Percentiles rank a stretch among this genome's conserved stretches.
Conservation (phyloP, 2,888 invertebrate species). For the Cephus pygmeus region DNA sequence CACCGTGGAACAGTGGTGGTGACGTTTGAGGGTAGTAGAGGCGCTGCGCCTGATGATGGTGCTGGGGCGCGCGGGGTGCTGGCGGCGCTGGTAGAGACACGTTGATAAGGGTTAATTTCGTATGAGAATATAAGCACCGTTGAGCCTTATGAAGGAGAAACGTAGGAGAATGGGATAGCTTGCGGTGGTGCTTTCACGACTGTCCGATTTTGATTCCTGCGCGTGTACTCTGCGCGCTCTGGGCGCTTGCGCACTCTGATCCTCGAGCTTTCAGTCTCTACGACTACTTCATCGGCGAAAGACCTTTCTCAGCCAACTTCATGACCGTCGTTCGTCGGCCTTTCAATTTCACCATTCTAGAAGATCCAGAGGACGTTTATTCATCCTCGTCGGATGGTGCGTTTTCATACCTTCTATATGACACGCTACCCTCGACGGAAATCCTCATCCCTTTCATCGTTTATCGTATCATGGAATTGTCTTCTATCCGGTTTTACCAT, state of each 20-base stretch:
- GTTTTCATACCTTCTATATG: neutral
- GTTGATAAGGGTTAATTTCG: slow-evolving; percentile 69
- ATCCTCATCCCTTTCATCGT: neutral
- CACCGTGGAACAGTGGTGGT: slow-evolving; percentile 13
- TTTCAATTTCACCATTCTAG: neutral
- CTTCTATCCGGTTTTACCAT: neutral
- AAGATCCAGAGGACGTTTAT: neutral
- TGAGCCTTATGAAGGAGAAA: slow-evolving; percentile 47
- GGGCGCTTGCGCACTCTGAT: slow-evolving; percentile 18
- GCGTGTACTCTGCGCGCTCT: slow-evolving; percentile 39
- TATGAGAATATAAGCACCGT: slow-evolving; percentile 57
- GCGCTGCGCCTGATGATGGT: slow-evolving; percentile 12
- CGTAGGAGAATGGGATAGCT: slow-evolving; percentile 26
- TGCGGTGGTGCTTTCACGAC: slow-evolving; percentile 36
- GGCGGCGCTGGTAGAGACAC: slow-evolving; percentile 34
- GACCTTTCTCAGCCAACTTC: slow-evolving; percentile 9
- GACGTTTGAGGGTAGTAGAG: neutral
- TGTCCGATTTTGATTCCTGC: slow-evolving; percentile 58
- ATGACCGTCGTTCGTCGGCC: neutral
- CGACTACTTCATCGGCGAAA: slow-evolving; percentile 24
- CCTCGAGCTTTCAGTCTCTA: slow-evolving; percentile 19
- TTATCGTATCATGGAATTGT: neutral
- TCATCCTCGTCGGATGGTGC: neutral
- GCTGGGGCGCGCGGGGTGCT: slow-evolving; percentile 16
- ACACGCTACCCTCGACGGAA: neutral